Percentiles rank a stretch among this genome's conserved stretches.
phyloP scores from a whole-genome alignment of 1,140 invertebrate species.

The Galleria mellonella region DNA sequence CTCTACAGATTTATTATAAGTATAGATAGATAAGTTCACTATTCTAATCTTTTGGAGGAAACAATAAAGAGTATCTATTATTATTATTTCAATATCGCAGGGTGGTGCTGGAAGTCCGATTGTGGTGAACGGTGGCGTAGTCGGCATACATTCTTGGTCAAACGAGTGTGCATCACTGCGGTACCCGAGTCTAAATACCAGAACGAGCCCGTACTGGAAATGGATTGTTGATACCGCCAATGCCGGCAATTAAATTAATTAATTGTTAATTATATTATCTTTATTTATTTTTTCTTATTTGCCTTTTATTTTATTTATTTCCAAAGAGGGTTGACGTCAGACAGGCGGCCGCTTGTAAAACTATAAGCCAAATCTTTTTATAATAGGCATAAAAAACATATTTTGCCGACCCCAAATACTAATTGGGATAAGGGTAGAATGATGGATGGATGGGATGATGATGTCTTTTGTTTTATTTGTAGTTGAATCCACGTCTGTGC shows the following conservation, averaged over 20 bases:
- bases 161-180: conserved; percentile 64
- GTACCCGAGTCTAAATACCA: conserved; percentile 74
- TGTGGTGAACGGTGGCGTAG: conserved; percentile 64
- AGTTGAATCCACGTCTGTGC: no score
- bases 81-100: conserved; percentile 17
- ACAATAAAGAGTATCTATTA: conserved; percentile 1
- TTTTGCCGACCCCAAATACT: no score
- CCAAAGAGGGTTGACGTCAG: no score
- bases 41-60: no score
- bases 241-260: neutral
- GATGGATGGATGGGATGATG: no score
- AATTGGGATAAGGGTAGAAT: no score
- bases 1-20: no score
- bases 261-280: neutral
- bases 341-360: no score
- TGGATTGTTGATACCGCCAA: conserved; percentile 38
- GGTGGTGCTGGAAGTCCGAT: conserved; percentile 78
- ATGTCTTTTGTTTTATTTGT: no score
- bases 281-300: neutral
- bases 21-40: no score
- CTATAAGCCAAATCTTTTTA: no score
- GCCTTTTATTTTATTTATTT: neutral
- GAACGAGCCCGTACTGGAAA: conserved; percentile 36
- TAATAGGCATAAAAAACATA: no score
- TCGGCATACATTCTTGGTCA: conserved; percentile 76